Base-by-base conservation (phyloP, 2,797 vertebrate species). In the Pachyuromys duprasi region DNA sequence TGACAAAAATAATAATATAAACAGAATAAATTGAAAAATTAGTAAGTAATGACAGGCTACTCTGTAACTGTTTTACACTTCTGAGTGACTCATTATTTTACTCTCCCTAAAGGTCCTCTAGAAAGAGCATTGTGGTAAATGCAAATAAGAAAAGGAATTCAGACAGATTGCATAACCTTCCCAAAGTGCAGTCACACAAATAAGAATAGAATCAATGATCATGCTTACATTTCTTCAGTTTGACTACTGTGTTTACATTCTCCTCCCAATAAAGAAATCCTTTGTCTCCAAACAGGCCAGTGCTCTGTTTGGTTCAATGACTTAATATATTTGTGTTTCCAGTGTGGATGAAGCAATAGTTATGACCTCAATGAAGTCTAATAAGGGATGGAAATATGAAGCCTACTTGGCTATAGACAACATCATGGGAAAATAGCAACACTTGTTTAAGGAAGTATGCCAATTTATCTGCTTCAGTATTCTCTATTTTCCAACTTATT, bases 21-120 rank as follows among this genome's bases (percentile, higher is more conserved):
- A 90, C 5, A 80, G 78, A 89, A 28, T 65, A 57, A 81, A 74
- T 86, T 83, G n/a, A 92, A 89, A 96, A 89, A 28, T 65, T 57
- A 74, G 31, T 15, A 76, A 20, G 3, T 53, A 76, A 13, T 55
- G 13, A 63, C 1, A 8, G 70, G 26, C 8, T 76, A n/a, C 31
- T 62, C 1, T 72, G 8, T n/a, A 55, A 39, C 63, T 36, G 3
- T 76, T 83, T 53, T 36, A 86, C 33, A 36, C 33, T 55, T 62
- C 76, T 70, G n/a, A 86, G 20, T 45, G 63, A 79, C 63, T 89
- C n/a, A 84, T 90, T 94, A 75, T 39, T 89, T 94, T 69, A 69
- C 26, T 60, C 28, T 42, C 79, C 22, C 9, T 36, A 53, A 36
- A 28, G 86, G 45, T 83, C 60, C 33, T 26, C 33, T n/a, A 15